Percentiles rank a stretch among this genome's conserved stretches.
These are phyloP conservation scores for Chlamydotis undulata DNA, from an alignment of 2,113 vertebrate species.

Conservation along the genomic window DNA sequence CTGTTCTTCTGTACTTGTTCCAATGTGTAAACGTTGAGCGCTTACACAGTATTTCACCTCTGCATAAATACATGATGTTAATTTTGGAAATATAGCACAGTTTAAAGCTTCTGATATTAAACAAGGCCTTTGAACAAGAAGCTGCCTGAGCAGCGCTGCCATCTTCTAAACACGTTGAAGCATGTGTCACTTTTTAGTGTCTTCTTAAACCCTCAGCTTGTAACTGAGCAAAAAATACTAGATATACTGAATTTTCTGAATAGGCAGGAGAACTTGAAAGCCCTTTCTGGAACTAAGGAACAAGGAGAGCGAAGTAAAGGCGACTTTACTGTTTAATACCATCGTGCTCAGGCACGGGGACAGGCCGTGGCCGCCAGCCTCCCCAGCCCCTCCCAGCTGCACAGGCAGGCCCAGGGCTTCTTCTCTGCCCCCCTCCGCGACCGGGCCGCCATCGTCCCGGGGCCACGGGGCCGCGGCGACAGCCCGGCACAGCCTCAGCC, in stretches of 20 bases:
- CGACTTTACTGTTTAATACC: fast-evolving
- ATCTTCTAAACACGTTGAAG: fast-evolving
- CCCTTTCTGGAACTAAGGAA: no score
- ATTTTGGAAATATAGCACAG: background rate
- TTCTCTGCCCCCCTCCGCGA: no score
- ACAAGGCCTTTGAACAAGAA: background rate
- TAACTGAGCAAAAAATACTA: fast-evolving
- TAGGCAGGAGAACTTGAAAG: background rate
- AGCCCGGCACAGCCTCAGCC: no score
- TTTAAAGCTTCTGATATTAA: background rate
- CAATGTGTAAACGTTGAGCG: fast-evolving
- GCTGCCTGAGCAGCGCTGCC: background rate
- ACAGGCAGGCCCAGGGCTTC: no score
- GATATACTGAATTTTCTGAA: background rate
- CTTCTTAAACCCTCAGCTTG: background rate
- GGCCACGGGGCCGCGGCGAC: no score
- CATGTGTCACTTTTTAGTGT: fast-evolving
- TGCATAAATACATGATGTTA: fast-evolving
- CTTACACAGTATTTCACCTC: background rate
- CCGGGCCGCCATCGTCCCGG: no score
- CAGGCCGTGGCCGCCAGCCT: no score
- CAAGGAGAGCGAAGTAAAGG: fast-evolving
- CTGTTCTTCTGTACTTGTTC: fast-evolving
- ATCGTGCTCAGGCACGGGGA: background rate
- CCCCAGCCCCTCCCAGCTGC: no score